Evolutionary conservation across 2,888 invertebrate genomes (phyloP).

Genomic region (Megalurothrips usitatus): DNA sequence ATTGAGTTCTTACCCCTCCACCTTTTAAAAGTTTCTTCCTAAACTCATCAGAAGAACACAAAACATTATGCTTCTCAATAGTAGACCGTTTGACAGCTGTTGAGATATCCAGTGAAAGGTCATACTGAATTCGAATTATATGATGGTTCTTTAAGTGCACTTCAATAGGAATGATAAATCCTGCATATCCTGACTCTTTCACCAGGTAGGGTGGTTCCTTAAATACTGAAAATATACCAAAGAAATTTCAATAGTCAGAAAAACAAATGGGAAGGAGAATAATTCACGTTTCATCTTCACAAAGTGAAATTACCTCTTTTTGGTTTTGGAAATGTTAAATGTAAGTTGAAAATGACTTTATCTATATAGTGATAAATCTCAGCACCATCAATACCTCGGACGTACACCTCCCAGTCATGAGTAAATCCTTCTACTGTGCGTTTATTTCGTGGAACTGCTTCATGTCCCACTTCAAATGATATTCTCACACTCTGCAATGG

Average conservation of each 20-base stretch:
- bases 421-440: constrained; percentile 87
- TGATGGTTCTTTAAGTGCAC: constrained; percentile 76
- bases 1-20: constrained; percentile 61
- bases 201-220: constrained; percentile 88
- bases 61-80: constrained; percentile 79
- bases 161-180: constrained; percentile 85
- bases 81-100: constrained; percentile 68
- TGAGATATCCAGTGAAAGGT: constrained; percentile 70
- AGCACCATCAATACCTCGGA: constrained; percentile 79
- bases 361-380: constrained; percentile 89
- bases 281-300: neutral
- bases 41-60: constrained; percentile 84
- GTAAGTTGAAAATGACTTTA: constrained; percentile 65
- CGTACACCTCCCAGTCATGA: constrained; percentile 96
- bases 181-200: constrained; percentile 93
- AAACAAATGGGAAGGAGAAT: constrained; percentile 17
- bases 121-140: constrained; percentile 66
- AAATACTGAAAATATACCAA: constrained; percentile 60
- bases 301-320: constrained; percentile 64
- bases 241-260: neutral
- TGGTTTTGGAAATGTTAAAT: constrained; percentile 88
- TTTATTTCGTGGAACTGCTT: constrained; percentile 73
- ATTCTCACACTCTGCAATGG: constrained; percentile 57
- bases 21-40: constrained; percentile 79
- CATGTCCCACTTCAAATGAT: constrained; percentile 88